These are phyloP conservation scores for Oscheius onirici DNA, from an alignment of 2,888 invertebrate species.

Conservation along the genomic window DNA sequence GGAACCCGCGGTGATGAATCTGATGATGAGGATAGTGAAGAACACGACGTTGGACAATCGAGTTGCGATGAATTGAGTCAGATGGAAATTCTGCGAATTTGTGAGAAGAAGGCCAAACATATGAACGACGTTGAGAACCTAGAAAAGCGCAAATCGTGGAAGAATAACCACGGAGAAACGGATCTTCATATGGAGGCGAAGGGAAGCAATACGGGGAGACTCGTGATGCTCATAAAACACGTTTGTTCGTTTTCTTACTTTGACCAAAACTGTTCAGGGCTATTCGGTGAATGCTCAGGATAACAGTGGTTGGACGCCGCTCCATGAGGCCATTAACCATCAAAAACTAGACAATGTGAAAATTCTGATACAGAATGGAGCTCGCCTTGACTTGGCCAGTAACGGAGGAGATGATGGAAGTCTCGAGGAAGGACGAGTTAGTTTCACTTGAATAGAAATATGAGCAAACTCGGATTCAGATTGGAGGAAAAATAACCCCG, in stretches of 20 bases:
- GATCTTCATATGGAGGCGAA: constrained; percentile 20
- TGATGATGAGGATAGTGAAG: neutral
- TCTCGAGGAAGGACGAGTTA: constrained; percentile 11
- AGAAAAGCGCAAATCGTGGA: constrained; percentile 12
- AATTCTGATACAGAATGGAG: neutral
- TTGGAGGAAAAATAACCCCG: constrained; percentile 18
- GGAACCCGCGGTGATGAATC: neutral
- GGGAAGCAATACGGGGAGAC: neutral
- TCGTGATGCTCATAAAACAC: neutral
- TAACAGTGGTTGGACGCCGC: constrained; percentile 19
- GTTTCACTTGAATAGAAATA: too few relatives aligned
- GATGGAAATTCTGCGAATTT: neutral
- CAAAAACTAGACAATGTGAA: neutral
- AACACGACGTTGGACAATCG: neutral
- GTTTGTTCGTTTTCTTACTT: neutral
- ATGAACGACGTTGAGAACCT: neutral
- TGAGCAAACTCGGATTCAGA: neutral
- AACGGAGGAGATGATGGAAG: constrained; percentile 3
- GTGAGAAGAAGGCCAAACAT: constrained; percentile 7
- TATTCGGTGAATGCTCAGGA: constrained; percentile 1
- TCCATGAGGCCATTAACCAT: constrained; percentile 18
- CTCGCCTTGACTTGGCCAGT: neutral
- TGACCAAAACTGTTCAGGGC: neutral
- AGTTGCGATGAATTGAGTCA: neutral
- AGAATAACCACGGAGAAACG: constrained; percentile 11